These are phyloP conservation scores for Percopsis omiscomaycus DNA, from an alignment of 2,797 vertebrate genomes.

Conservation along the genomic window DNA sequence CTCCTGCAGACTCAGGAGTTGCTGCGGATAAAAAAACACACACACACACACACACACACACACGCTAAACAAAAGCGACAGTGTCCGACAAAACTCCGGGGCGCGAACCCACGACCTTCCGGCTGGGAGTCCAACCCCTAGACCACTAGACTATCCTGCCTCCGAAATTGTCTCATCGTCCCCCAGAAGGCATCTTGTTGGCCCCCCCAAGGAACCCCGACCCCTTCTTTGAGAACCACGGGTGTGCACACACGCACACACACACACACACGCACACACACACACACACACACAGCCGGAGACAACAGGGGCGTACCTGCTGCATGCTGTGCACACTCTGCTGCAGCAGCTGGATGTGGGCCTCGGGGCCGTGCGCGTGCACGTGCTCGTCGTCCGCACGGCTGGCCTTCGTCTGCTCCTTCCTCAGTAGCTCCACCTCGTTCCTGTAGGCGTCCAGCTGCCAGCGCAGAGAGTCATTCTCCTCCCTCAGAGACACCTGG, in stretches of 20 bases:
- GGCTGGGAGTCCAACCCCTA: no score
- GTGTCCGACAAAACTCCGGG: not conserved
- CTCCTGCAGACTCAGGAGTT: conserved; percentile 89
- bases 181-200: no score
- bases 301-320: conserved; percentile 76
- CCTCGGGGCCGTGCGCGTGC: conserved; percentile 51
- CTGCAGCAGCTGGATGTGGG: conserved; percentile 89
- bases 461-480: conserved; percentile 95
- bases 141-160: no score
- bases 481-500: conserved; percentile 82
- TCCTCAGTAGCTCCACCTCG: conserved; percentile 91
- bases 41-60: not conserved
- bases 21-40: conserved; percentile 71
- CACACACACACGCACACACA: not conserved
- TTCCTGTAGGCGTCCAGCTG: conserved; percentile 94
- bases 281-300: no score
- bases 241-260: conserved; percentile 33
- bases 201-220: no score
- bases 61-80: not conserved
- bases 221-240: not conserved
- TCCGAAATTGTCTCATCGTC: no score
- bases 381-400: conserved; percentile 81
- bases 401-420: conserved; percentile 82
- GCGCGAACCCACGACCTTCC: no score
- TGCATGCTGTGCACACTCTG: conserved; percentile 92